These are phyloP conservation scores for Leptosomus discolor DNA, from an alignment of 2,113 vertebrate genomes.

Conservation along the genomic window DNA sequence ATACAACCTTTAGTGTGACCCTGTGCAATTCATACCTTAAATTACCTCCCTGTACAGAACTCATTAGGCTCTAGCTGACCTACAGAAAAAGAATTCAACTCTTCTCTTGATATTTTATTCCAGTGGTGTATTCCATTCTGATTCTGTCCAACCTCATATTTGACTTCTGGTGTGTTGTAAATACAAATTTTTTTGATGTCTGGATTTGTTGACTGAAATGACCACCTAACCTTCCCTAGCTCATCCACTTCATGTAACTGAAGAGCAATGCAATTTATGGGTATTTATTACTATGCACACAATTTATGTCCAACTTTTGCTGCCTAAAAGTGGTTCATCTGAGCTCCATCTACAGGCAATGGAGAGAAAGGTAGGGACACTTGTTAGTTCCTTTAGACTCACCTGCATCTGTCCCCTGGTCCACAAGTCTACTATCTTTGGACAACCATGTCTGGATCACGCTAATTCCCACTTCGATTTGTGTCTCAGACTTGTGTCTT, in stretches of 20 bases:
- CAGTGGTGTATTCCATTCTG: background rate
- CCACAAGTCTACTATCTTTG: background rate
- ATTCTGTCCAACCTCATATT: background rate
- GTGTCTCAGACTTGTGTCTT: background rate
- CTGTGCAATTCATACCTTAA: background rate
- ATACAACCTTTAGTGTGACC: background rate
- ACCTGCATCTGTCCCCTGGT: background rate
- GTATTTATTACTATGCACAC: background rate
- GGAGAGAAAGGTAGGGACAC: background rate
- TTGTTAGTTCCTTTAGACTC: background rate
- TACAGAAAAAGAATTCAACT: rapidly evolving
- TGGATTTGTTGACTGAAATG: background rate
- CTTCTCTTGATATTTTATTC: background rate
- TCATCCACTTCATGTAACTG: background rate
- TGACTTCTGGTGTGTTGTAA: background rate
- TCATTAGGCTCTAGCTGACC: background rate
- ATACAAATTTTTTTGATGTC: too few relatives aligned
- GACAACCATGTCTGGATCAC: rapidly evolving
- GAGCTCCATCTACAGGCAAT: background rate
- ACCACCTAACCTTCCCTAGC: background rate
- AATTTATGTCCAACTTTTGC: background rate
- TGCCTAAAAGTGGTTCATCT: background rate
- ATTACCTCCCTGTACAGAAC: background rate
- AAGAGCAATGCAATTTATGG: rapidly evolving
- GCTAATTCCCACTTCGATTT: background rate